Base-by-base conservation (phyloP, 2,797 vertebrate species). In the Cryptoprocta ferox region DNA sequence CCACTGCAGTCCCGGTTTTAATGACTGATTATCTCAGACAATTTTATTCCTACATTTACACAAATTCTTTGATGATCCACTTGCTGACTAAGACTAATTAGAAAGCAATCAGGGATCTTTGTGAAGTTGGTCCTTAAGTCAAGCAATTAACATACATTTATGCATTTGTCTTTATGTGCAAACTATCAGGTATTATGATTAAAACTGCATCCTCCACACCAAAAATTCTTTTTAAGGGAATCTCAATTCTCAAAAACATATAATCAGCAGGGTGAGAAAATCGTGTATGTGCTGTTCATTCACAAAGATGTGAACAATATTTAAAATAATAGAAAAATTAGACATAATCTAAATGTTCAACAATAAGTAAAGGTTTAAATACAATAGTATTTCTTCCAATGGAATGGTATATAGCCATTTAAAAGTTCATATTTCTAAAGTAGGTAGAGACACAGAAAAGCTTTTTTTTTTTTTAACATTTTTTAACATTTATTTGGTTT, bases 31-130 rank as follows among this genome's bases (percentile, higher is more conserved):
- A 88, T 45, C 48, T 80, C 71, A 75, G 32, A 92, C n/a, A 81
- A 56, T 53, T 93, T 90, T 37, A 86, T 65, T 84, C 37, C 26
- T 61, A 48, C 26, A 79, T 68, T 91, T 39, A 75, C 48, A 88
- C 59, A 95, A 88, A 70, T 66, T 80, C 87, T 91, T 84, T 91
- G 66, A 80, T 75, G 87, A 65, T 26, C 35, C 78, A 53, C 61
- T 87, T 83, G 66, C 59, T 16, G 42, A 76, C 28, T 10, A 48
- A 50, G 53, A 70, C 8, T 65, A 35, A 70, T 42, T 30, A 82
- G 50, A 66, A 82, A 39, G 5, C 26, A 92, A 71, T 63, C 11
- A 68, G n/a, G 61, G 39, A 89, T 82, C 73, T 84, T 59, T 85
- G 70, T 42, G 48, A 95, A 59, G 50, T 11, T 94, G 80, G 21